A percentile compares a stretch with the other conserved stretches of the same genome.
Conservation (phyloP, 2,113 vertebrate species). For the Cepphus grylle region DNA sequence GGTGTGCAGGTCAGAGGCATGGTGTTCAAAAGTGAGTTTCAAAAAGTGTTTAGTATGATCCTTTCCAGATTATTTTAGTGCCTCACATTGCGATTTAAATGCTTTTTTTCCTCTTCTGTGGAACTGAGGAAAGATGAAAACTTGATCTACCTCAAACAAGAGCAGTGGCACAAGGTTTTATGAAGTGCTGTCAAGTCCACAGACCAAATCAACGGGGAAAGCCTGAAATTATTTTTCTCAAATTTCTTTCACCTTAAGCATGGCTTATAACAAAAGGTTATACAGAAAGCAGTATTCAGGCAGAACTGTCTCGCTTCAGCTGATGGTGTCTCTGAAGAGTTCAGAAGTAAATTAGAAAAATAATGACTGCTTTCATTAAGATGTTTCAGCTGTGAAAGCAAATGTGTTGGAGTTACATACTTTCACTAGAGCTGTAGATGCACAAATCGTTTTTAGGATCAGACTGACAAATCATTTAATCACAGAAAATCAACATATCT, state of each 20-base stretch:
- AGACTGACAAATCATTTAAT: not conserved
- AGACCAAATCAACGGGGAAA: not conserved
- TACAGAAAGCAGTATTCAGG: not conserved
- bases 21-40: not conserved
- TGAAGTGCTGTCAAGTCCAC: not conserved
- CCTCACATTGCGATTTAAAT: not conserved
- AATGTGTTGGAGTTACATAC: not conserved
- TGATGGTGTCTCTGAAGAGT: not conserved
- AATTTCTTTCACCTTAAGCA: not conserved
- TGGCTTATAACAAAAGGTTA: not conserved
- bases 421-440: not conserved
- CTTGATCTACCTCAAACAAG: not conserved
- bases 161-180: not conserved
- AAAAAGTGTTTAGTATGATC: not conserved
- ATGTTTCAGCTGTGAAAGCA: not conserved
- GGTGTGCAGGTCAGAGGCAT: not conserved
- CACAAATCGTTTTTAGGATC: not conserved
- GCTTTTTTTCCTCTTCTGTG: not conserved
- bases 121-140: not conserved
- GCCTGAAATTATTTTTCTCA: not conserved
- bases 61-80: not conserved
- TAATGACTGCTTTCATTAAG: conserved; percentile 14
- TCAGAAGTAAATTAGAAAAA: conserved; percentile 21
- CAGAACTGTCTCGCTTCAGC: not conserved
- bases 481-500: not conserved